A percentile compares a stretch with the other conserved stretches of the same genome.
phyloP scores from a whole-genome alignment of 1,140 invertebrate species.

The Ridgeia piscesae region DNA sequence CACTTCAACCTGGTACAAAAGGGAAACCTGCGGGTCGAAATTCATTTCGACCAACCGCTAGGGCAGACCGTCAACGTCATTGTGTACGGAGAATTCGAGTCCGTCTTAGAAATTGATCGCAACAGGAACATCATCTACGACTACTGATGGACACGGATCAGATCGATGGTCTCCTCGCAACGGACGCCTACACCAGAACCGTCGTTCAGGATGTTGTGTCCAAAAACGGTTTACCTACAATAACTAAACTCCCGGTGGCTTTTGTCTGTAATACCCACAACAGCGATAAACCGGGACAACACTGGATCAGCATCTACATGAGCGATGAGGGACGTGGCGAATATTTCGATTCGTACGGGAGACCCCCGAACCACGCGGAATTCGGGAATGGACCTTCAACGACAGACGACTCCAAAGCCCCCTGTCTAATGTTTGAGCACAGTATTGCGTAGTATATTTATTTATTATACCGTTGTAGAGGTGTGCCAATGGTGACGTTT shows the following conservation, averaged over 20 bases:
- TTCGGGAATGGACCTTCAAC: neutral
- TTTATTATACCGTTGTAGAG: neutral
- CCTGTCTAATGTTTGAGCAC: neutral
- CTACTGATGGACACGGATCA: neutral
- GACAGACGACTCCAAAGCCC: neutral
- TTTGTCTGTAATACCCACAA: neutral
- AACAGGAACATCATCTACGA: neutral
- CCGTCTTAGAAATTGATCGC: neutral
- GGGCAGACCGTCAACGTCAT: neutral
- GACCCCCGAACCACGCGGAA: no score
- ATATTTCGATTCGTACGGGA: neutral
- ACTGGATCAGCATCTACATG: neutral
- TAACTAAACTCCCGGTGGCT: neutral
- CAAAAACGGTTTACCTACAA: neutral
- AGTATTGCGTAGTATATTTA: neutral
- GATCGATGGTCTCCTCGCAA: neutral
- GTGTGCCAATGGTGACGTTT: neutral
- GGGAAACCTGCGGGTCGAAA: neutral
- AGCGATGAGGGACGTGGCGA: neutral
- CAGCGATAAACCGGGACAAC: neutral
- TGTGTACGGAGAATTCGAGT: neutral
- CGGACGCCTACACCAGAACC: neutral
- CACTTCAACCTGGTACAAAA: no score
- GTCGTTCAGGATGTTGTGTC: neutral
- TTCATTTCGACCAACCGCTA: neutral